Evolutionary conservation across 2,888 invertebrate species (phyloP), one percentile per base, ranked within the genome.

Genomic region (Synergus laeviventris): DNA sequence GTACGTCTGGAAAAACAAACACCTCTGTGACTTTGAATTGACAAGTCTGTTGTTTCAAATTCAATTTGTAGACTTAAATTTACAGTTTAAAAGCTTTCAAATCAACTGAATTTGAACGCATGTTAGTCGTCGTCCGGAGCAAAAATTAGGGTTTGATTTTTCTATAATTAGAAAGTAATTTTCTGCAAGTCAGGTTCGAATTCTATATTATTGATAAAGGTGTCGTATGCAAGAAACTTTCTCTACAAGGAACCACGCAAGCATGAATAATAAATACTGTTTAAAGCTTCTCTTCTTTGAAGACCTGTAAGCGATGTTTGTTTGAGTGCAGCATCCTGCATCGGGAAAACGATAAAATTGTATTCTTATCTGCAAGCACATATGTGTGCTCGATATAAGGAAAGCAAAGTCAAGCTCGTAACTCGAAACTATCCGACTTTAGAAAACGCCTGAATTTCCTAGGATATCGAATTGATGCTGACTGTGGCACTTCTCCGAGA

Each of bases 331-430:
- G 39, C 39, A 21, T 56, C 42, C 7, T 39, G 64, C 39, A 39
- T 64, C 21, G 39, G 39, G 1, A 36, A 64, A 64, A 42, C 64
- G 64, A 64, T 64, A 42, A 64, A 64, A 39, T 42, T 64, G 12
- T 42, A 39, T 64, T 64, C 42, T 39, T 62, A 39, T 62, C 38
- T 18, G 18, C 18, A 62, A 39, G 39, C 62, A 39, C 61, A 62
- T 36, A 39, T 61, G 61, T 61, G 61, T 24, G 14, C 60, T 61
- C 61, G 36, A n/a, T 61, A 61, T 36, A 61, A 61, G 31, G 31
- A 31, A 8, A 61, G 61, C 14, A 61, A 11, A 61, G 61, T 61
- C 61, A 61, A 61, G n/a, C 61, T 61, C 61, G 36, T 61, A 61
- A 61, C 31, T 61, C 61, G 36, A 61, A 61, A 61, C 36, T 36